Conservation (phyloP, 1,140 invertebrate genomes). For the Acromyrmex charruanus region DNA sequence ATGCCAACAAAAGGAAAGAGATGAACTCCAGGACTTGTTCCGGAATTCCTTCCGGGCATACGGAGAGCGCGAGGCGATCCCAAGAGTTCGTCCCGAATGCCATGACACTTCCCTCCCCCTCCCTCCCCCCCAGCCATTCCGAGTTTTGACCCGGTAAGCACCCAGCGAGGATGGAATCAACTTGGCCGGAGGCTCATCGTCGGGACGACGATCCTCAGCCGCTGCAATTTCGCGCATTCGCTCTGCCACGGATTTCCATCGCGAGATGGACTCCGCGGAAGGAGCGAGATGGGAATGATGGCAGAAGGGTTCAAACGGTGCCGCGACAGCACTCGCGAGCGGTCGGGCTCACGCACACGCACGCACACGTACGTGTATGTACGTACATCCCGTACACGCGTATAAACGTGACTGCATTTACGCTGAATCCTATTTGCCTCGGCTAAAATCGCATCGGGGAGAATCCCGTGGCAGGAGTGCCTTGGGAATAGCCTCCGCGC, state of each 20-base stretch:
- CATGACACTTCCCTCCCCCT: slow-evolving; percentile 30
- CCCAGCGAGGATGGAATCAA: slow-evolving; percentile 65
- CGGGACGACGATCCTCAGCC: slow-evolving; percentile 50
- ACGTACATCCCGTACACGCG: not conserved
- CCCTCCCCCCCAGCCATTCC: not conserved
- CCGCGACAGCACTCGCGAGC: slow-evolving; percentile 61
- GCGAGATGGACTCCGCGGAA: not conserved
- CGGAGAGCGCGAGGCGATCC: slow-evolving; percentile 29
- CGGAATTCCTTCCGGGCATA: slow-evolving; percentile 46
- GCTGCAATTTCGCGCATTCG: slow-evolving; percentile 53
- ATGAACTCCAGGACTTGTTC: slow-evolving; percentile 2
- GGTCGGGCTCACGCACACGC: not conserved
- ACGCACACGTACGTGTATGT: not conserved
- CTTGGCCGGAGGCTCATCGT: slow-evolving; percentile 63
- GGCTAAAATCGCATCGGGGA: slow-evolving; percentile 72
- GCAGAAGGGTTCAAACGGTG: slow-evolving; percentile 64
- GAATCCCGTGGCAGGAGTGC: slow-evolving; percentile 68
- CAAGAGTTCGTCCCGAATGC: slow-evolving; percentile 63
- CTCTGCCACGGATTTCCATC: slow-evolving; percentile 65
- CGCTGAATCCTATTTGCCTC: slow-evolving; percentile 76
- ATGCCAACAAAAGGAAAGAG: slow-evolving; percentile 16
- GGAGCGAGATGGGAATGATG: not conserved
- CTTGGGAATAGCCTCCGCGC: slow-evolving; percentile 74
- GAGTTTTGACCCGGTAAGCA: slow-evolving; percentile 64
- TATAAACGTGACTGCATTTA: slow-evolving; percentile 72